These are phyloP conservation scores for Stenotaenia linearis DNA, from an alignment of 2,888 invertebrate genomes.

Conservation along the genomic window DNA sequence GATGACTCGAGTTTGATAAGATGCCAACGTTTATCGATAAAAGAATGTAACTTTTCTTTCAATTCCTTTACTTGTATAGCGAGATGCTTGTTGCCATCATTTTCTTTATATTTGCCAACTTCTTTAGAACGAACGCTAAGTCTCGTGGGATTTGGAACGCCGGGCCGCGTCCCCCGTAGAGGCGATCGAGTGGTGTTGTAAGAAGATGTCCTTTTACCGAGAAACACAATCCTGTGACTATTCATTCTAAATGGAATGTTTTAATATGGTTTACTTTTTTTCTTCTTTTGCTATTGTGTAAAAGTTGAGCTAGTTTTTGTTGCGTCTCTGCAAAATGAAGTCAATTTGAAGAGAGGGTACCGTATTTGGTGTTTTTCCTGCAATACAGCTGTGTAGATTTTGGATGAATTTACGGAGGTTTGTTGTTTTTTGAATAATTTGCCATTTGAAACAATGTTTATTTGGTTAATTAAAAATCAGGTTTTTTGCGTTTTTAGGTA, in stretches of 20 bases:
- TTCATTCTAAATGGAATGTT: slow-evolving; percentile 20
- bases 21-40: slow-evolving; percentile 14
- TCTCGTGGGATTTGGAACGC: background rate
- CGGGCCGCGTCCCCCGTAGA: background rate
- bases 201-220: slow-evolving; percentile 8
- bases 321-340: too few species aligned
- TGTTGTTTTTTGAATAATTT: too few species aligned
- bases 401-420: too few species aligned
- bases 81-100: slow-evolving; percentile 12
- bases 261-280: background rate
- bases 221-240: slow-evolving; percentile 7
- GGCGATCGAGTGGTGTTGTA: slow-evolving; percentile 19
- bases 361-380: too few species aligned
- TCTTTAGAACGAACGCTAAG: slow-evolving; percentile 15
- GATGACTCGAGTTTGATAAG: slow-evolving; percentile 15
- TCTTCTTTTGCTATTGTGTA: too few species aligned
- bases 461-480: too few species aligned
- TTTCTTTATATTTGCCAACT: slow-evolving; percentile 24
- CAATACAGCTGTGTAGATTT: too few species aligned
- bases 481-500: too few species aligned
- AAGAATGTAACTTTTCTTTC: slow-evolving; percentile 17
- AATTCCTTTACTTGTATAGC: slow-evolving; percentile 4
- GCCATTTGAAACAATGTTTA: too few species aligned
- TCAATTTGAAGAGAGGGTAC: too few species aligned
- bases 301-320: too few species aligned